These are phyloP conservation scores for Cyphomyrus plagiostoma DNA, from an alignment of 2,113 vertebrate genomes.

Conservation along the genomic window DNA sequence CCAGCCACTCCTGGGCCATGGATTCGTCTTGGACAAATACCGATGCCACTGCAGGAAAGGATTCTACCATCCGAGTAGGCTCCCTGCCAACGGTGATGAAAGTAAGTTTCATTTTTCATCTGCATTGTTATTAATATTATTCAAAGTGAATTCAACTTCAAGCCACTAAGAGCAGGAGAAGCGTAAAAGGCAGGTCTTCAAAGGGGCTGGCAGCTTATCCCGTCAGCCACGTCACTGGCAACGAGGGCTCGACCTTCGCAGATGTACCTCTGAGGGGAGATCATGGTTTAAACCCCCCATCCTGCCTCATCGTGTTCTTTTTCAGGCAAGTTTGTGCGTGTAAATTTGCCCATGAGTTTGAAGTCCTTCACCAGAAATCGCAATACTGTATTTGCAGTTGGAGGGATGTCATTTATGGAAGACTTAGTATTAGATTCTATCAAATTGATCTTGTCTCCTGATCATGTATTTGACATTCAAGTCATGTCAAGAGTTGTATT, in stretches of 20 bases:
- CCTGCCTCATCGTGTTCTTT: background rate
- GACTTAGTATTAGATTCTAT: background rate
- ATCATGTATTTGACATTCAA: background rate
- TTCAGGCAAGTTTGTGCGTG: background rate
- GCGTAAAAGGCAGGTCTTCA: background rate
- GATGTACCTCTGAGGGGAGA: background rate
- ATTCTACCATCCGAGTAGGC: constrained; percentile 86
- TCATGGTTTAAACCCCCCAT: background rate
- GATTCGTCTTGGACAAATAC: constrained; percentile 96
- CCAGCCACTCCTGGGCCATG: constrained; percentile 81
- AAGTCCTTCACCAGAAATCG: background rate
- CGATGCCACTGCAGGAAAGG: constrained; percentile 88
- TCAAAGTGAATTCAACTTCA: constrained; percentile 24
- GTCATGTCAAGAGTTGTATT: background rate
- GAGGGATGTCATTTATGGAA: background rate
- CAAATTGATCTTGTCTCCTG: background rate
- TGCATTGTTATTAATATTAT: background rate
- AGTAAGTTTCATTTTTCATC: constrained; percentile 71
- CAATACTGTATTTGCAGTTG: background rate
- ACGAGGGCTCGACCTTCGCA: background rate
- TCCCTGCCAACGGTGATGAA: constrained; percentile 82
- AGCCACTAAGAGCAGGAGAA: background rate
- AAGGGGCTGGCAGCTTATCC: background rate
- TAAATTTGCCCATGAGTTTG: background rate
- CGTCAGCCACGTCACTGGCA: background rate